Evolutionary conservation across 1,140 invertebrate species (phyloP), one percentile per base, ranked within the genome.

Genomic region (Cryptotermes secundus): DNA sequence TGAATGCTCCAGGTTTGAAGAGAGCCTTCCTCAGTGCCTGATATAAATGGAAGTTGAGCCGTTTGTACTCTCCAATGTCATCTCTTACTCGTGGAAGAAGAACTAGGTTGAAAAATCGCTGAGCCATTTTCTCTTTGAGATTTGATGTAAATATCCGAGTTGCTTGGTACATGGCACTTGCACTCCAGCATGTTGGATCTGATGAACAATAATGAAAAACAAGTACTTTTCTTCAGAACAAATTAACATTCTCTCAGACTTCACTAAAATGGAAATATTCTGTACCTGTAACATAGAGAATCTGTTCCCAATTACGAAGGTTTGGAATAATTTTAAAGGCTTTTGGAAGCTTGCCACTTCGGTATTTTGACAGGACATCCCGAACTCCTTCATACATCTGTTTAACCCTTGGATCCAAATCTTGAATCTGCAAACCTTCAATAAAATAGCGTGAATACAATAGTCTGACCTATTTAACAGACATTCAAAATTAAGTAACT

Each of bases 1-100:
- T 99, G 88, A 99, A 99, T n/a, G 96, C 98, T 81, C 95, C 97
- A 79, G 99, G 98, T 89, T 99, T 99, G 89, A 97, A 99, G 0
- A 99, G 90, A 19, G 98, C 93, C 91, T 99, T 99, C 85, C 95
- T 93, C 26, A 99, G 87, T 12, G 98, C 97, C 92, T 97, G 84
- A 89, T 99, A 99, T 16, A 99, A 91, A 91, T 99, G 98, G 90
- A 98, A 98, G 90, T 99, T 99, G 1, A 99, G 90, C 89, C 96
- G 94, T 89, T 99, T 99, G 89, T 96, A 99, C 90, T 99, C 97
- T 24, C 93, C 93, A 83, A 99, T 94, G 89, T 99, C 99, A 90
- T 99, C 99, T 81, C 98, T 92, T 19, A 99, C 92, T 83, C 99
- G 92, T 0, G 99, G 99, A 26, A 99, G 89, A 19, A 99, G 90